Base-by-base conservation (phyloP, 2,888 invertebrate species). In the Drosophila mettleri region DNA sequence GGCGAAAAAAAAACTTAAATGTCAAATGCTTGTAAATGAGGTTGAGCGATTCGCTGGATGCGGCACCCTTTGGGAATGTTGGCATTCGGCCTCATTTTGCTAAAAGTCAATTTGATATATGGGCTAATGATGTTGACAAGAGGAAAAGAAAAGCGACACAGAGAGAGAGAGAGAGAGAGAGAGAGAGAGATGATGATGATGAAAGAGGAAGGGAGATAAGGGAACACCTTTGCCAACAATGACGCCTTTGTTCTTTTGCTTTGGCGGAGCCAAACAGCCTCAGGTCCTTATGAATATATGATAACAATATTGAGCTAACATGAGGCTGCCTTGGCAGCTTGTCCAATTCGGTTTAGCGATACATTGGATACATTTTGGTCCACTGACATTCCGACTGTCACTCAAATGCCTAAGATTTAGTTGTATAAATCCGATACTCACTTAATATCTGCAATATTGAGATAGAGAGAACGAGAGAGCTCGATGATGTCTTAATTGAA, bases 61-160 rank as follows among this genome's bases (percentile, higher is more conserved):
- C 51, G 16, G 59, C 59, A 59, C 55, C 65, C 60, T 57, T 65
- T 65, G 72, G 72, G 65, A 54, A 46, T 38, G n/a, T 16, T 20
- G 41, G 36, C 54, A 45, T 62, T 60, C 53, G 41, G 55, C 36
- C 69, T 65, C 73, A 61, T 66, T 78, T 78, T 65, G 55, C 46
- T 31, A 22, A 71, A 71, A 63, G 64, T 75, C 76, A 67, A 62
- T 61, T 79, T 82, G 75, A 82, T 79, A 72, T 76, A 79, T 80
- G 66, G 66, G 73, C 80, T 79, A 73, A 80, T 79, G 77, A 83
- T 77, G 77, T 80, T 79, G 80, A 80, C 80, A 76, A 55, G 54
- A 31, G n/a, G 33, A 29, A n/a, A 4, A 10, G 10, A 57, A n/a
- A 4, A 10, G 10, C 53, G 36, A 49, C 1, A 7, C 9, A 20